A percentile compares a stretch with the other conserved stretches of the same genome.
These are phyloP conservation scores for Enteromius argenteus DNA, from an alignment of 2,797 vertebrate species.

Conservation along the genomic window DNA sequence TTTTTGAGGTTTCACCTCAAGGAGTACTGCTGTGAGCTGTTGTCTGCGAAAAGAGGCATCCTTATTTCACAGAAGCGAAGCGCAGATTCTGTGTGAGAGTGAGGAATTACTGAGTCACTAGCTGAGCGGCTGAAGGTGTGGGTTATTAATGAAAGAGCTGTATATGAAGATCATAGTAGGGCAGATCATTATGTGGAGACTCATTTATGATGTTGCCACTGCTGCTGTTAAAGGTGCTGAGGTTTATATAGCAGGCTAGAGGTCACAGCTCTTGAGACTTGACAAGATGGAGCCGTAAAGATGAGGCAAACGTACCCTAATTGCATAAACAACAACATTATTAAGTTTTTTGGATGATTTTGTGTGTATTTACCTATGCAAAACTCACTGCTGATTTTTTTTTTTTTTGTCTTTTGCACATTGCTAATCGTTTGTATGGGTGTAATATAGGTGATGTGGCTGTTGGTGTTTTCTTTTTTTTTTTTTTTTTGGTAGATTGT, in stretches of 20 bases:
- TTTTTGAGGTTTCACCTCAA: not conserved
- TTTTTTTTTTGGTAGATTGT: not conserved
- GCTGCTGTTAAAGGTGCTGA: not conserved
- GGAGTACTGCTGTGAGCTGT: constrained; percentile 54
- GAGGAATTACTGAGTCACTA: constrained; percentile 25
- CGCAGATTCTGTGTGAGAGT: not conserved
- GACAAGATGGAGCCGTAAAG: constrained; percentile 1
- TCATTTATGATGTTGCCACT: constrained; percentile 40
- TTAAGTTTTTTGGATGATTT: not conserved
- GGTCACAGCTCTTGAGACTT: constrained; percentile 2
- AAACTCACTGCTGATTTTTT: not conserved
- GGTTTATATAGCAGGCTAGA: constrained; percentile 10
- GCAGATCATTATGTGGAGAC: constrained; percentile 30
- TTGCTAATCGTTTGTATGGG: not conserved
- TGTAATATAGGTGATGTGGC: not conserved
- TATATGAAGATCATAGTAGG: constrained; percentile 20
- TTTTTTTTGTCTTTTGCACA: not conserved
- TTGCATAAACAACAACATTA: not conserved
- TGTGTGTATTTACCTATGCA: not conserved
- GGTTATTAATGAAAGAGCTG: constrained; percentile 35
- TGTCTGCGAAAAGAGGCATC: constrained; percentile 7
- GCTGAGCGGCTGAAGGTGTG: constrained; percentile 6
- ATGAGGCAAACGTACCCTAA: not conserved
- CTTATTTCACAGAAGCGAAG: constrained; percentile 12
- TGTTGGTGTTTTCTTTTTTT: no score